Evolutionary conservation across 2,113 vertebrate genomes (phyloP).

Genomic region (Barbus barbus): DNA sequence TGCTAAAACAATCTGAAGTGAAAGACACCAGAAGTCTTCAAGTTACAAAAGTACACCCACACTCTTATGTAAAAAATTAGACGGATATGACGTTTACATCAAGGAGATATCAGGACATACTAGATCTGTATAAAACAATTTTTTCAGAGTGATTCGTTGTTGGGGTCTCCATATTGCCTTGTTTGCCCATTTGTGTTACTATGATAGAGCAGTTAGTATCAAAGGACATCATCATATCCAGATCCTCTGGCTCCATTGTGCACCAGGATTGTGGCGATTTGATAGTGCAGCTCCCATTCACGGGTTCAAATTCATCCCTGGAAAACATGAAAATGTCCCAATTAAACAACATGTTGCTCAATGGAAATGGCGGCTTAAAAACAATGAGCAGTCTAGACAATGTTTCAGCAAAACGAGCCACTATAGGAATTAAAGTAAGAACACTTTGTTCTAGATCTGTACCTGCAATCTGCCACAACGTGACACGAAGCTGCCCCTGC

Average conservation of each 20-base stretch:
- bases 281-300: slow-evolving; percentile 61
- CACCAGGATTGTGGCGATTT: slow-evolving; percentile 64
- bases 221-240: rapidly evolving
- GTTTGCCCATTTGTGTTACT: neutral
- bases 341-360: neutral
- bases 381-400: neutral
- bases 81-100: neutral
- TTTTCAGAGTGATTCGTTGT: neutral
- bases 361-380: no score
- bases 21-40: no score
- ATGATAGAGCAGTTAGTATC: slow-evolving; percentile 54
- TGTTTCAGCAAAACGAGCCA: no score
- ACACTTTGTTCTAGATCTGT: neutral
- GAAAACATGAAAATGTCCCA: neutral
- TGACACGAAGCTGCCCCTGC: slow-evolving; percentile 5
- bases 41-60: no score
- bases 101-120: slow-evolving; percentile 51
- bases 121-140: slow-evolving; percentile 48
- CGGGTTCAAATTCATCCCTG: neutral
- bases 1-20: no score
- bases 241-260: neutral
- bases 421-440: neutral
- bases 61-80: no score
- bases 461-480: slow-evolving; percentile 51
- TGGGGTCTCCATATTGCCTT: neutral